A percentile compares a stretch with the other conserved stretches of the same genome.
phyloP scores from a whole-genome alignment of 2,888 invertebrate genomes.

The Lithophane ornitopus region DNA sequence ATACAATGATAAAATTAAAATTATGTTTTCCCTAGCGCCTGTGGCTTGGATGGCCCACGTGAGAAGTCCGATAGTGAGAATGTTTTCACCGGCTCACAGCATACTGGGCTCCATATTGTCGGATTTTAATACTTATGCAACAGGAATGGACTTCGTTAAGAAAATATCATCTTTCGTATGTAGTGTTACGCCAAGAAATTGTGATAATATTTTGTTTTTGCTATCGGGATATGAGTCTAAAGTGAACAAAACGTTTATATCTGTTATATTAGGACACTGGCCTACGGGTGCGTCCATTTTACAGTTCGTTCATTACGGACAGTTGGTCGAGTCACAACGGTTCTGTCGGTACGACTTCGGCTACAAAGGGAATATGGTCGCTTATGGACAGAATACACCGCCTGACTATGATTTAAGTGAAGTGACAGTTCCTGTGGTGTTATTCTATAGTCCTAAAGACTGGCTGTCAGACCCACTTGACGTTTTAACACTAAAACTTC shows the following conservation, averaged over 20 bases:
- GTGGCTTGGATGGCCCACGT: slow-evolving; percentile 89
- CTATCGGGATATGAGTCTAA: slow-evolving; percentile 75
- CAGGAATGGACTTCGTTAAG: slow-evolving; percentile 74
- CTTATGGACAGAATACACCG: slow-evolving; percentile 84
- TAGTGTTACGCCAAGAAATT: slow-evolving; percentile 67
- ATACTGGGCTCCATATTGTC: slow-evolving; percentile 70
- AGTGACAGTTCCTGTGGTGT: slow-evolving; percentile 74
- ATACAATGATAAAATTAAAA: slow-evolving; percentile 89
- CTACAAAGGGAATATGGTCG: slow-evolving; percentile 68
- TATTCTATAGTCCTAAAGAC: slow-evolving; percentile 82
- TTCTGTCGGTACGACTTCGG: slow-evolving; percentile 83
- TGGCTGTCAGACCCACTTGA: slow-evolving; percentile 88
- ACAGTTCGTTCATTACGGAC: slow-evolving; percentile 87
- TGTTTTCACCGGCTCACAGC: slow-evolving; percentile 74
- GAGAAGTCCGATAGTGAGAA: slow-evolving; percentile 77
- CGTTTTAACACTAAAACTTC: slow-evolving; percentile 79
- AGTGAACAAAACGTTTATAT: slow-evolving; percentile 87
- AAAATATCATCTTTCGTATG: slow-evolving; percentile 75
- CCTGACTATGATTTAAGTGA: slow-evolving; percentile 80
- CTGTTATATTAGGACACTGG: slow-evolving; percentile 91
- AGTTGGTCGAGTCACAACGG: slow-evolving; percentile 76
- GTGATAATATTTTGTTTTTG: slow-evolving; percentile 74
- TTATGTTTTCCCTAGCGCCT: slow-evolving; percentile 91
- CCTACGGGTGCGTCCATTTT: slow-evolving; percentile 90
- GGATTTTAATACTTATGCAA: slow-evolving; percentile 70